A percentile compares a stretch with the other conserved stretches of the same genome.
Conservation (phyloP, 2,113 vertebrate species). For the Petaurus breviceps region DNA sequence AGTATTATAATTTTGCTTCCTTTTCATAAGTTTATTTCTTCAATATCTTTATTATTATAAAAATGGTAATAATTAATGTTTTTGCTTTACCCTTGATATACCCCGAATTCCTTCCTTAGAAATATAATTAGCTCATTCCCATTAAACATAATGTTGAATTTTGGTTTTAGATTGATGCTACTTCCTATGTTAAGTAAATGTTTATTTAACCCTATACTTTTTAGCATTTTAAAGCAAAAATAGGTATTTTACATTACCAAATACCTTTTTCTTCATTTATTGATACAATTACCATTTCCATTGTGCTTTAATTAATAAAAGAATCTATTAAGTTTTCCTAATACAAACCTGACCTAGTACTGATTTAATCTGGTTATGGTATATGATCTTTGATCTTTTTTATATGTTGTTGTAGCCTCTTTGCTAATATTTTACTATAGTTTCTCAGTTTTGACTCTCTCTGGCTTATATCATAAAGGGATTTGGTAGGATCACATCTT, state of each 20-base stretch:
- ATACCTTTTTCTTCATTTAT: not conserved
- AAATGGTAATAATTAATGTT: not conserved
- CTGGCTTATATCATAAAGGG: no score
- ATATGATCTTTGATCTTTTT: no score
- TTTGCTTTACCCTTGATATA: not conserved
- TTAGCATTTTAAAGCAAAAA: not conserved
- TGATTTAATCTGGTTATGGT: no score
- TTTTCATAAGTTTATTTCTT: not conserved
- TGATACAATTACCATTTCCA: not conserved
- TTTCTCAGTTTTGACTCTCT: no score
- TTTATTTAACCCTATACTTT: not conserved
- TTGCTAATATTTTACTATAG: no score
- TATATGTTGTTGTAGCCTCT: no score
- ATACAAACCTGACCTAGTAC: not conserved
- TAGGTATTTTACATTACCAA: not conserved
- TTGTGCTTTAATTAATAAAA: not conserved
- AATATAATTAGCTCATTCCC: not conserved
- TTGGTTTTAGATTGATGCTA: not conserved
- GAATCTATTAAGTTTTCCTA: not conserved
- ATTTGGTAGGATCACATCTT: no score
- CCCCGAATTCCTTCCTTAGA: not conserved
- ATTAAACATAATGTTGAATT: not conserved
- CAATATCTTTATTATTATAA: not conserved
- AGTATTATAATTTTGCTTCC: not conserved
- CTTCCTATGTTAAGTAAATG: no score